phyloP scores from a whole-genome alignment of 1,140 invertebrate genomes.

The Drosophila erecta region DNA sequence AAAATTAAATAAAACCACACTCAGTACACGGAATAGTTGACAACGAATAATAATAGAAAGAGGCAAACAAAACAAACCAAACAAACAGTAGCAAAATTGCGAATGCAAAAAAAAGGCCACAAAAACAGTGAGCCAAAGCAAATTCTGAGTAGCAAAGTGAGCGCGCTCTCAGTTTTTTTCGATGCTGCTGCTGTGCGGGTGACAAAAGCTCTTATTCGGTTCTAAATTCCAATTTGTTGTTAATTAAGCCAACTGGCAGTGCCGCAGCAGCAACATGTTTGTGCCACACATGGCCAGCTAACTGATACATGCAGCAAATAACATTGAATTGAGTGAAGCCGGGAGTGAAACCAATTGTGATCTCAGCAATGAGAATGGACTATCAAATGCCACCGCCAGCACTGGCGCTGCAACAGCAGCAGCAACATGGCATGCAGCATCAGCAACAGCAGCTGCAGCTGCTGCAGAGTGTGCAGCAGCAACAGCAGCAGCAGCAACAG shows the following conservation, averaged over 20 bases:
- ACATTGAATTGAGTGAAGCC: conserved; percentile 5
- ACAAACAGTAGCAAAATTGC: conserved; percentile 62
- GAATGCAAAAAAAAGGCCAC: conserved; percentile 33
- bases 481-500: conserved; percentile 21
- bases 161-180: conserved; percentile 24
- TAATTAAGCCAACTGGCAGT: conserved; percentile 36
- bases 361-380: conserved; percentile 85
- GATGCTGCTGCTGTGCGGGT: conserved; percentile 50
- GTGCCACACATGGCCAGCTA: conserved; percentile 19
- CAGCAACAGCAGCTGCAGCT: conserved; percentile 67
- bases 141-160: conserved; percentile 18
- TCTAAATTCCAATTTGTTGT: conserved; percentile 48
- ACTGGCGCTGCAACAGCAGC: conserved; percentile 73
- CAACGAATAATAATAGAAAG: conserved; percentile 66
- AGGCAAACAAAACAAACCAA: conserved; percentile 66
- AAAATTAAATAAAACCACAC: conserved; percentile 32
- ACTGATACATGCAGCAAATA: conserved; percentile 27
- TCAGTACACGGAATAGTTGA: conserved; percentile 75
- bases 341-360: conserved; percentile 39
- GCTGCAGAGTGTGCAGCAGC: conserved; percentile 48
- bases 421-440: conserved; percentile 53
- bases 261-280: conserved; percentile 27
- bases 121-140: conserved; percentile 35
- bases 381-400: conserved; percentile 85
- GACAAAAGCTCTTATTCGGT: conserved; percentile 58